Evolutionary conservation across 64 coral and sea anemone genomes (phyloP), one percentile per base, ranked within the genome.

Genomic region (Platygyra sinensis): DNA sequence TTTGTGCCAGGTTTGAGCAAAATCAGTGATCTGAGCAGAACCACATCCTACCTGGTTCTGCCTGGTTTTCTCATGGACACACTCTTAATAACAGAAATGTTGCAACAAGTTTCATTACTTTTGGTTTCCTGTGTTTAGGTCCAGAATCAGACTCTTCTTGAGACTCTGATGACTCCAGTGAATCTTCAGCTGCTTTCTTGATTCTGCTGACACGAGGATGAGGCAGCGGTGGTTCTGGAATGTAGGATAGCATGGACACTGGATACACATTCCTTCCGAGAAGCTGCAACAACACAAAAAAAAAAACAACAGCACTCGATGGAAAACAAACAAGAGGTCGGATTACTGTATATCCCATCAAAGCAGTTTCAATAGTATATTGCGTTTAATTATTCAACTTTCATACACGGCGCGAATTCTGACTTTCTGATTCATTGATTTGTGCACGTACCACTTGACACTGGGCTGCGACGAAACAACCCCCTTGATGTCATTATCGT

Each of bases 241-340:
- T 76, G 30, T 92, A 92, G 0, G 83, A 77, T 30, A 87, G 32
- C 76, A 87, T 57, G 30, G 90, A 87, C 2, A 79, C 90, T 55
- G 90, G 83, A 22, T 92, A 52, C 27, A 92, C 90, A 87, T 67
- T 87, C 24, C 82, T 87, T 8, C 90, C 90, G 63, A 92, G 82
- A 72, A 92, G 76, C 90, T 92, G 76, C 4, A 14, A 30, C n/a
- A 38, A 74, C 76, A 62, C 27, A 73, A 75, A 38, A 4, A n/a
- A 18, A 28, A 4, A 14, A 30, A 15, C 52, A 28, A 11, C 30
- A 29, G 19, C 10, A 19, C 8, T 65, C 7, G 62, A 22, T 22
- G 24, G 62, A 8, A 22, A 22, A n/a, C 62, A 65, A 22, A n/a
- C 62, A 65, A n/a, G 18, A 65, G 0, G 42, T 65, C 62, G 20